Percentiles rank a stretch among this genome's conserved stretches.
These are phyloP conservation scores for Ichneumoninae sp. DNA, from an alignment of 2,888 invertebrate genomes.

Conservation along the genomic window DNA sequence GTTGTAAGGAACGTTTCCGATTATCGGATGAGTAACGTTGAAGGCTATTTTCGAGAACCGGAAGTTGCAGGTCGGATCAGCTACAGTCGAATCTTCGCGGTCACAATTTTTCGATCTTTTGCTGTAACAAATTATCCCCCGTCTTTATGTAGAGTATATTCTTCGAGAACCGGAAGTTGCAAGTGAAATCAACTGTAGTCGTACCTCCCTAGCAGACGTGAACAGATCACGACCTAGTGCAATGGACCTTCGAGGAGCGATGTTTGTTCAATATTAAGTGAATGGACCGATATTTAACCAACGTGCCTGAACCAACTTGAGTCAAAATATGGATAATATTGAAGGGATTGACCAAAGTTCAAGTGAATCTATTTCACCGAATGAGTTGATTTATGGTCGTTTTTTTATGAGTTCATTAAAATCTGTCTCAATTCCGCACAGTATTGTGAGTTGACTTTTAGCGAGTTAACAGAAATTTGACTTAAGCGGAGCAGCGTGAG, in stretches of 20 bases:
- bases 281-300: no score
- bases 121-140: neutral
- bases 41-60: neutral
- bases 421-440: neutral
- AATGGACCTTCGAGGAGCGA: no score
- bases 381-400: neutral
- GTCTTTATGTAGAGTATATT: neutral
- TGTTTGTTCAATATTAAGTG: no score
- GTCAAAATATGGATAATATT: neutral
- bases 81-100: neutral
- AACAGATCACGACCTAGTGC: no score
- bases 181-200: neutral
- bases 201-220: neutral
- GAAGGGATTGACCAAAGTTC: neutral
- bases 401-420: neutral
- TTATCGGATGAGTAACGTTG: neutral
- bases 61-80: neutral
- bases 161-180: neutral
- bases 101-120: neutral
- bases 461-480: no score
- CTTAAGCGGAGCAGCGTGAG: no score
- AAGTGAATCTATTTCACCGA: neutral
- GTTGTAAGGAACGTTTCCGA: neutral
- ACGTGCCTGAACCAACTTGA: no score
- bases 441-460: neutral